These are phyloP conservation scores for Camponotus vicinus DNA, from an alignment of 1,140 invertebrate species.

Conservation along the genomic window DNA sequence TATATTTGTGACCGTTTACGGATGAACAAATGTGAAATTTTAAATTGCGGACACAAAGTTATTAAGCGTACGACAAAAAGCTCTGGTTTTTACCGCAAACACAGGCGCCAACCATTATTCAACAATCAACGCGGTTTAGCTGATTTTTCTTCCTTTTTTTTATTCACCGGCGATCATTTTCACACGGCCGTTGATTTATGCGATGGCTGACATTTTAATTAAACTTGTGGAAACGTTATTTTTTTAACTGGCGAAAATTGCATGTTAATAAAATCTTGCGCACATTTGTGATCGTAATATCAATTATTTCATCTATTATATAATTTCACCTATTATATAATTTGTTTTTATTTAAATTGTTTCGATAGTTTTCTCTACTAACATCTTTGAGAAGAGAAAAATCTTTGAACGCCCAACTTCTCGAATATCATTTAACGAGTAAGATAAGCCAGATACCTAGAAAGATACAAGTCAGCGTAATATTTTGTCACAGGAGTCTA, in stretches of 20 bases:
- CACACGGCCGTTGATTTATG: not conserved
- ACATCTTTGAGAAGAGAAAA: not conserved
- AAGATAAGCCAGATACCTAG: not conserved
- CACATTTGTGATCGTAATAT: not conserved
- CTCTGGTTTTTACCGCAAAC: not conserved
- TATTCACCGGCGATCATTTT: slow-evolving; percentile 33
- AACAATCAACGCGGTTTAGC: slow-evolving; percentile 8
- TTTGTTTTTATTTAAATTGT: not conserved
- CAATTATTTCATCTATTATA: not conserved
- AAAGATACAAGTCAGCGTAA: not conserved
- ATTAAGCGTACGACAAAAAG: slow-evolving; percentile 9
- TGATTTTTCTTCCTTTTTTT: not conserved
- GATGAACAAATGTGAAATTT: not conserved
- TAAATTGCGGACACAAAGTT: not conserved
- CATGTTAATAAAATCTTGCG: slow-evolving; percentile 10
- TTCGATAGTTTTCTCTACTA: not conserved
- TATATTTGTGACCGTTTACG: not conserved
- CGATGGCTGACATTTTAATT: slow-evolving; percentile 40
- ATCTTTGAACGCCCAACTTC: not conserved
- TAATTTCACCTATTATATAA: not conserved
- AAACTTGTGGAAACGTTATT: slow-evolving; percentile 30
- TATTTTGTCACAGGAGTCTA: not conserved
- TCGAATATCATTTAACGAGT: not conserved
- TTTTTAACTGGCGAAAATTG: slow-evolving; percentile 1
- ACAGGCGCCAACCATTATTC: not conserved